A percentile compares a stretch with the other conserved stretches of the same genome.
These are phyloP conservation scores for Mormoops blainvillei DNA, from an alignment of 2,113 vertebrate species.

Conservation along the genomic window DNA sequence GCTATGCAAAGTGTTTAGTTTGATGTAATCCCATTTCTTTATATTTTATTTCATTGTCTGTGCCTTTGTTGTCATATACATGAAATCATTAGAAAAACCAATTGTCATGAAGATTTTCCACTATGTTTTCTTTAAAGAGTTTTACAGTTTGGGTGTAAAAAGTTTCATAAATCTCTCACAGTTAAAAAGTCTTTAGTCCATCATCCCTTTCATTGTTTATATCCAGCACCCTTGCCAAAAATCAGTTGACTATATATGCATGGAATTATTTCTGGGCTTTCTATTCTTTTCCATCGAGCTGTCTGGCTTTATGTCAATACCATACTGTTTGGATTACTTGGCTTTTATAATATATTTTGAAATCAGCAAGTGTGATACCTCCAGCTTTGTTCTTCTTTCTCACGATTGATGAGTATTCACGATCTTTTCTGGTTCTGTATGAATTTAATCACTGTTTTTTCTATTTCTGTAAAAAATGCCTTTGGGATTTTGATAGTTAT, in stretches of 20 bases:
- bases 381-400: background rate
- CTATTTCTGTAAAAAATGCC: background rate
- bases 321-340: background rate
- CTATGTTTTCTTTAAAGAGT: background rate
- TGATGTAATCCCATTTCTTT: background rate
- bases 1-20: background rate
- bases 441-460: background rate
- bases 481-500: background rate
- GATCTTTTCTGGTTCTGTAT: background rate
- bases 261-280: background rate
- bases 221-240: background rate
- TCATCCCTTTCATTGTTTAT: background rate
- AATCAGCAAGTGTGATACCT: background rate
- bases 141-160: background rate
- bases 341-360: background rate
- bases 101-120: background rate
- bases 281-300: background rate
- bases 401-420: background rate
- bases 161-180: too few relatives aligned
- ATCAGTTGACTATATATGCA: background rate
- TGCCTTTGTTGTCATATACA: background rate
- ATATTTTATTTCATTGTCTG: background rate
- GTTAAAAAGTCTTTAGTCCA: background rate
- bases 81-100: background rate
- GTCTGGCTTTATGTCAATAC: background rate